Evolutionary conservation across 2,888 invertebrate species (phyloP).

Genomic region (Epiblema foenella): DNA sequence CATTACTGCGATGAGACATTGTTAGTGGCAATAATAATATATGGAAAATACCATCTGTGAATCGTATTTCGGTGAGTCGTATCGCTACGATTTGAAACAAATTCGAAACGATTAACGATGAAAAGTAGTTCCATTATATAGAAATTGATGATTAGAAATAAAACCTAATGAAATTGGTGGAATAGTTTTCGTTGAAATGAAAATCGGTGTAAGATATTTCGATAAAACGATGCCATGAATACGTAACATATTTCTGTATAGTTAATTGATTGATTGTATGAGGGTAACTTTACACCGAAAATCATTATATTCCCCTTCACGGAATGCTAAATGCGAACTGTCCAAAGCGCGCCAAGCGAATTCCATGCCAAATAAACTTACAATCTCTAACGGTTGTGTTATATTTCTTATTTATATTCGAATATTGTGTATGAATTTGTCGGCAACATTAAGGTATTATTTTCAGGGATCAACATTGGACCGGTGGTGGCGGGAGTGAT

Average conservation of each 20-base stretch:
- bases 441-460: constrained; percentile 41
- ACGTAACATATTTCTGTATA: not conserved
- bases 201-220: too few relatives aligned
- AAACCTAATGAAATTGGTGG: too few relatives aligned
- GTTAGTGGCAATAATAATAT: too few relatives aligned
- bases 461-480: constrained; percentile 95
- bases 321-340: constrained; percentile 5
- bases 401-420: too few relatives aligned
- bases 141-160: too few relatives aligned
- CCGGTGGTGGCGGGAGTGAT: constrained; percentile 98
- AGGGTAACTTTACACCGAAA: not conserved
- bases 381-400: not conserved
- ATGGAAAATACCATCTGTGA: too few relatives aligned
- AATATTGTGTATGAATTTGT: not conserved
- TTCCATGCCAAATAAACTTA: not conserved
- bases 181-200: not conserved
- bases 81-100: too few relatives aligned
- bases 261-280: not conserved
- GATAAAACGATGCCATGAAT: too few relatives aligned
- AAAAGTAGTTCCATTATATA: too few relatives aligned
- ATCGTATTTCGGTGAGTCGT: too few relatives aligned
- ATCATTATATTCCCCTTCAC: not conserved
- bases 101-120: too few relatives aligned
- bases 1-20: too few relatives aligned
- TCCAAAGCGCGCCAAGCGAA: constrained; percentile 8